Percentiles rank a stretch among this genome's conserved stretches.
phyloP scores from a whole-genome alignment of 2,113 vertebrate genomes.

The Solea senegalensis region DNA sequence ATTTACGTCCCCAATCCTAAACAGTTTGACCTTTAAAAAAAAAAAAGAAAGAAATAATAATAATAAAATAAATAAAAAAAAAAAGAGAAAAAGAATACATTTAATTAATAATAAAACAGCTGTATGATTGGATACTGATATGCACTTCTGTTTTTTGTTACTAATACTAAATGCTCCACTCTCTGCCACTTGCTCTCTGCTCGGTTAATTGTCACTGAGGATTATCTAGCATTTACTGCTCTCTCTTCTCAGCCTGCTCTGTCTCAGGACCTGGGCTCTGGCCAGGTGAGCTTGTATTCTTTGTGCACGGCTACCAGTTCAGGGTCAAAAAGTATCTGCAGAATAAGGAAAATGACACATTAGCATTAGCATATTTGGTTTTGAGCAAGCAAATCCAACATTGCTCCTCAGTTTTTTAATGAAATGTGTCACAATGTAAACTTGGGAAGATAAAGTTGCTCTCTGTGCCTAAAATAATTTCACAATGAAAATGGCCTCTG shows the following conservation, averaged over 20 bases:
- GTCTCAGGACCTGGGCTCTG: slow-evolving; percentile 83
- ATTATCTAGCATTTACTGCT: slow-evolving; percentile 78
- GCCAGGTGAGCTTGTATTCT: slow-evolving; percentile 85
- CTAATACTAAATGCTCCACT: slow-evolving; percentile 1
- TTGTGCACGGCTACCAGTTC: slow-evolving; percentile 42
- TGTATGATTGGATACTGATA: too few species aligned
- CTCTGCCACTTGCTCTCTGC: slow-evolving; percentile 34
- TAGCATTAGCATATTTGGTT: not conserved
- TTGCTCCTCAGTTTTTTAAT: not conserved
- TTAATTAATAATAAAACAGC: too few species aligned
- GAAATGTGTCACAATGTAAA: not conserved
- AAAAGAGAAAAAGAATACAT: too few species aligned
- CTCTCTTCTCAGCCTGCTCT: slow-evolving; percentile 85
- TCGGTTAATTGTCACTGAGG: slow-evolving; percentile 46
- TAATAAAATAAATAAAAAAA: too few species aligned
- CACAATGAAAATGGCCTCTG: not conserved
- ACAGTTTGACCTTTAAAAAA: too few species aligned
- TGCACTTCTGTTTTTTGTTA: not conserved
- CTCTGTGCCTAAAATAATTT: not conserved
- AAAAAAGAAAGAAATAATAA: too few species aligned
- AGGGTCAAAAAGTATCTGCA: slow-evolving; percentile 49
- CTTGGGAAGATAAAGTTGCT: not conserved
- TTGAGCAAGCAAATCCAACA: not conserved
- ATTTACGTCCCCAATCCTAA: too few species aligned
- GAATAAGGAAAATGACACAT: not conserved